Conservation (phyloP, 2,888 invertebrate genomes). For the Calliphora vomitoria region DNA sequence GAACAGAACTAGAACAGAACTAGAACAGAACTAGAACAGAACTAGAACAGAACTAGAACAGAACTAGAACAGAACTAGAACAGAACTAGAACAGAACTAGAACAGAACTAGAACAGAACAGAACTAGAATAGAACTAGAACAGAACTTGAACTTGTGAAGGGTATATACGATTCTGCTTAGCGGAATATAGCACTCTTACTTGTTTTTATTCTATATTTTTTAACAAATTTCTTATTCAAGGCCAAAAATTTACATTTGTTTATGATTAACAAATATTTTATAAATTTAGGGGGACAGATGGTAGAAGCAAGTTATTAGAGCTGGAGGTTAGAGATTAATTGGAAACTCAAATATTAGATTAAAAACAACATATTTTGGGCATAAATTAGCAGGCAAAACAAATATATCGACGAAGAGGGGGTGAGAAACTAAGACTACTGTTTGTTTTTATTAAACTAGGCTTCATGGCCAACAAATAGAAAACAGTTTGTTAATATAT, state of each 20-base stretch:
- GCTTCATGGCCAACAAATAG: too few species aligned
- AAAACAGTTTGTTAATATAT: too few species aligned
- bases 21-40: too few species aligned
- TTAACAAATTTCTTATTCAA: conserved; percentile 24
- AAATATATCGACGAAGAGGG: too few species aligned
- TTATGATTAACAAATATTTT: conserved; percentile 7
- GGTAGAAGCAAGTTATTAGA: neutral
- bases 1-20: too few species aligned
- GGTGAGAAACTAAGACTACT: too few species aligned
- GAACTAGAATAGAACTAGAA: neutral
- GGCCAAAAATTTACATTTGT: conserved; percentile 4
- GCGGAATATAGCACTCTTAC: neutral
- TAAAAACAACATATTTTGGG: neutral
- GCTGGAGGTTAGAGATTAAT: neutral
- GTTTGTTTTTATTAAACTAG: too few species aligned
- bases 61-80: too few species aligned
- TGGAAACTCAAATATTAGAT: neutral
- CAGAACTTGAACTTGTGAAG: conserved; percentile 53
- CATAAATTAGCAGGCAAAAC: neutral
- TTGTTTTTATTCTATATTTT: neutral
- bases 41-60: too few species aligned
- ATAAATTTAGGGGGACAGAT: neutral
- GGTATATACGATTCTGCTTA: neutral
- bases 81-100: too few species aligned
- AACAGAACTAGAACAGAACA: too few species aligned